Evolutionary conservation across 2,797 vertebrate species (phyloP), one percentile per base, ranked within the genome.

Genomic region (Macropodus opercularis): DNA sequence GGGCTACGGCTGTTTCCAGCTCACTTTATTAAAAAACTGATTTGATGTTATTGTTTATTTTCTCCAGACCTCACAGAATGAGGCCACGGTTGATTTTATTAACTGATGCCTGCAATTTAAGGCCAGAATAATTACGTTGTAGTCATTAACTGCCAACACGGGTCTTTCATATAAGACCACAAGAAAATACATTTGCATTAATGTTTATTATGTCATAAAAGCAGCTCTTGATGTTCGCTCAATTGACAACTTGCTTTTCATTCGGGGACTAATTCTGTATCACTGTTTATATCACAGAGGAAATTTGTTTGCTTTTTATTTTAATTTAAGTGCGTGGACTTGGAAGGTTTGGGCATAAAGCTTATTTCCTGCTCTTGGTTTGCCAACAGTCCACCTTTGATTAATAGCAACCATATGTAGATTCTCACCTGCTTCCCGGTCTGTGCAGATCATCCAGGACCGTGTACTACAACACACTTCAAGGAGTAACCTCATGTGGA

Each of bases 401-500:
- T 29, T 11, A 22, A 35, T 8, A 35, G 34, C 34, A 1, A 35
- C 34, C n/a, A 4, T 12, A 13, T 32, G 11, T 32, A n/a, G n/a
- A n/a, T n/a, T n/a, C n/a, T n/a, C n/a, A n/a, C n/a, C n/a, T n/a
- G n/a, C n/a, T n/a, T n/a, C n/a, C 11, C 8, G 49, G 0, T 76
- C 17, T 36, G 0, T 49, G 4, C 87, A 99, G 97, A 98, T 99
- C 90, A 98, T 99, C 94, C 96, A 98, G 92, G 98, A 99, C 89
- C 94, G 98, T 81, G 95, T 99, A 69, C 92, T 97, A 91, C 94
- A 92, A 90, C 94, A 97, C 87, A 92, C 93, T 84, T 95, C 95
- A 65, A 95, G 95, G 81, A 99, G 95, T 87, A 96, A 87, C 86
- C 93, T 97, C 88, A 98, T 99, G 94, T 99, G 98, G 98, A 99